Evolutionary conservation across 2,797 vertebrate species (phyloP).

Genomic region (Scarus forsteni): DNA sequence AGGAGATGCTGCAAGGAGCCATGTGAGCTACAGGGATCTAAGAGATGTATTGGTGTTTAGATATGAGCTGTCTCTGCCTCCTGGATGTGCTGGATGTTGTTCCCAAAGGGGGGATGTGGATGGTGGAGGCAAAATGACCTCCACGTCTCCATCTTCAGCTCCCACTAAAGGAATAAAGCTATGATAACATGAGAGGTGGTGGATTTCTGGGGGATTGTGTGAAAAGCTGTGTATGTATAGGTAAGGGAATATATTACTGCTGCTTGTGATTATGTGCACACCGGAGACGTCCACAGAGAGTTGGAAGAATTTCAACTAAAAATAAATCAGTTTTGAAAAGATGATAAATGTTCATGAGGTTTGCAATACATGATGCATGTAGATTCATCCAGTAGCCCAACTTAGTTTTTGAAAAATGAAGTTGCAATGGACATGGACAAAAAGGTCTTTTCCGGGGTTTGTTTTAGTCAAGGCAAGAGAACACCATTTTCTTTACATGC

Average conservation of each 20-base stretch:
- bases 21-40: constrained; percentile 17
- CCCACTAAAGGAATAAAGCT: constrained; percentile 22
- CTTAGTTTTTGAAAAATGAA: too few species aligned
- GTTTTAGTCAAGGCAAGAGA: too few species aligned
- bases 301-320: constrained; percentile 12
- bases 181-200: constrained; percentile 2
- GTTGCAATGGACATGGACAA: too few species aligned
- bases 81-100: constrained; percentile 32
- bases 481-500: too few species aligned
- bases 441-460: too few species aligned
- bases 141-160: constrained; percentile 28
- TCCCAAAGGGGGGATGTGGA: constrained; percentile 30
- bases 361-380: neutral
- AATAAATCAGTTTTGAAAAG: neutral
- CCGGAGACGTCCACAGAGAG: constrained; percentile 10
- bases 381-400: too few species aligned
- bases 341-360: constrained; percentile 4
- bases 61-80: constrained; percentile 33
- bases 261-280: constrained; percentile 24
- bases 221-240: constrained; percentile 6
- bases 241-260: neutral
- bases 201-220: constrained; percentile 21
- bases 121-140: constrained; percentile 42
- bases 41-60: constrained; percentile 47
- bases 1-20: constrained; percentile 21